Base-by-base conservation (phyloP, 2,888 invertebrate species). In the Ennomos fuscantarius region DNA sequence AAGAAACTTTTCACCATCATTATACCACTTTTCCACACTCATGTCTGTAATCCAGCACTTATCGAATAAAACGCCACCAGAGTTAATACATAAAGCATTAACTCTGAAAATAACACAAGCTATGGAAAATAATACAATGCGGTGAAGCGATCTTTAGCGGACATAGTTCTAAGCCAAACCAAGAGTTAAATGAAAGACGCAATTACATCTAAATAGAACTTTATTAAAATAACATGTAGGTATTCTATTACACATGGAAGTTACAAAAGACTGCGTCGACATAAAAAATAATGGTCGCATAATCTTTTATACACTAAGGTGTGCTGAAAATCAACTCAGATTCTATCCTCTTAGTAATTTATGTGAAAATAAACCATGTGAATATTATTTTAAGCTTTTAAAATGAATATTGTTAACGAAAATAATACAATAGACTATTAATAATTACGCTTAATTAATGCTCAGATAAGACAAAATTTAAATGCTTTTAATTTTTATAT, bases 171-270 rank as follows among this genome's bases (percentile, higher is more conserved):
- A 6, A 24, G 24, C 3, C 24, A 24, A 24, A 6, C 24, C 24
- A 24, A 24, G 24, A 0, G 24, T 6, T 24, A 72, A 79, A 80
- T 75, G 74, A 85, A 82, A 79, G 66, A 43, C 71, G 62, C 62
- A 59, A 63, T 70, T 79, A 78, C 84, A 79, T 79, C 86, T 88
- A 89, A 83, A 86, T 87, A 88, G 79, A 87, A 74, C 73, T 86
- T 86, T 87, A 88, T 86, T 88, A 43, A 79, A 75, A 73, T 76
- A 76, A 77, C 81, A 79, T 68, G 76, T 24, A 24, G 24, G 24
- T 76, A 76, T 77, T 78, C 41, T 82, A 79, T 81, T 84, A 82
- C 82, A 86, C 78, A 80, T 81, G 78, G 83, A 84, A 81, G 80
- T 81, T 79, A 78, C 74, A 82, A 79, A 49, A 12, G 1, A 77